A percentile compares a stretch with the other conserved stretches of the same genome.
Conservation (phyloP, 2,888 invertebrate genomes). For the Entomobrya multifasciata region DNA sequence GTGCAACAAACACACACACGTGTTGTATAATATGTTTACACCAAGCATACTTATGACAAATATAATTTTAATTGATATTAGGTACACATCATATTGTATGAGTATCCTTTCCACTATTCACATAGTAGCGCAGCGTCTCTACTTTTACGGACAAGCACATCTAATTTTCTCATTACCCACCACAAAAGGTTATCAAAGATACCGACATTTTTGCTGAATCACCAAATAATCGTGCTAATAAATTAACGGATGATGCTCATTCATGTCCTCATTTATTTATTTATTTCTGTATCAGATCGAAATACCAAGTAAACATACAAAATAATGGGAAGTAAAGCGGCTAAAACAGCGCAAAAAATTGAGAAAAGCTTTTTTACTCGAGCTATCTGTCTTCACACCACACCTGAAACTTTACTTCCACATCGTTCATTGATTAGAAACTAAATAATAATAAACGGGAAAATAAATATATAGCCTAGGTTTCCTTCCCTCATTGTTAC, state of each 20-base stretch:
- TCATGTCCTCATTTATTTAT: too few species aligned
- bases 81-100: neutral
- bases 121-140: neutral
- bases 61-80: slow-evolving; percentile 19
- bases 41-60: neutral
- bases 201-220: slow-evolving; percentile 59
- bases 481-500: neutral
- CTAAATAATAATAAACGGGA: neutral
- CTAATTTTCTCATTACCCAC: slow-evolving; percentile 33
- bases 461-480: neutral
- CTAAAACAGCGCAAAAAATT: slow-evolving; percentile 8
- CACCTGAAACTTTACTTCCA: slow-evolving; percentile 26
- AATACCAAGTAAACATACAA: too few species aligned
- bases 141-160: slow-evolving; percentile 5
- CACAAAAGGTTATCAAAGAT: slow-evolving; percentile 34
- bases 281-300: too few species aligned
- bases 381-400: neutral
- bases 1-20: slow-evolving; percentile 24
- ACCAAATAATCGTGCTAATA: slow-evolving; percentile 45
- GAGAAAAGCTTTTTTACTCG: neutral
- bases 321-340: neutral
- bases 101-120: neutral
- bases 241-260: neutral
- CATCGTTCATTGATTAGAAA: neutral
- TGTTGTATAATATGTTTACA: neutral